Base-by-base conservation (phyloP, 2,113 vertebrate genomes). In the Canis aureus region DNA sequence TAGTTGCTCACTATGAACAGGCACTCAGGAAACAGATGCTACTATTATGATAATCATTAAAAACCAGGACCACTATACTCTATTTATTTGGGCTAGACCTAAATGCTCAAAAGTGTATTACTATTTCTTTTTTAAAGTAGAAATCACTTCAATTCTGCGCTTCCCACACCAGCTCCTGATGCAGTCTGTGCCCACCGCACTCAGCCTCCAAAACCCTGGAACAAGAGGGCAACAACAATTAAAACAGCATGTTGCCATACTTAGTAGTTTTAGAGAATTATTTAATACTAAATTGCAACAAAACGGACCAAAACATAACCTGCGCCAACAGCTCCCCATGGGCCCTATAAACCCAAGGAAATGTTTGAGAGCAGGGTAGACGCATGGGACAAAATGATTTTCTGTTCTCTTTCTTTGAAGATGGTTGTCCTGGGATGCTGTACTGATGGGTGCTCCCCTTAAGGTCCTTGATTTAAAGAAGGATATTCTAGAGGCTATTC, bases 251-350 rank as follows among this genome's bases (percentile, higher is more conserved):
- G 53, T 84, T 66, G 83, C 67, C 76, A 11, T 74, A 64, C 62
- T 80, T 97, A 91, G 55, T 74, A 67, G 67, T 94, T 97, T 69
- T 82, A 71, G 53, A 84, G 97, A 97, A 96, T 97, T 96, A 89
- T 98, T 98, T 93, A 98, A 97, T 81, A 67, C 49, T 66, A 15
- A 87, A 82, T 78, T 83, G 67, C 78, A 79, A 57, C 49, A 17
- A 98, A 97, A 35, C 60, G 60, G 79, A 38, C 85, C 92, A 91
- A 97, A 96, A 96, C 66, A 32, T 67, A 94, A 78, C 60, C 73
- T 62, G 60, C 23, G 35, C 96, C 86, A 93, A 87, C 43, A 74
- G 79, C 94, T 96, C 96, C 90, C 95, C 81, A 23, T 0, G 59
- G 95, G 95, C 35, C 84, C 73, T 83, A 74, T 76, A 32, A 92